Evolutionary conservation across 2,113 vertebrate genomes (phyloP).

Genomic region (Dunckerocampus dactyliophorus): DNA sequence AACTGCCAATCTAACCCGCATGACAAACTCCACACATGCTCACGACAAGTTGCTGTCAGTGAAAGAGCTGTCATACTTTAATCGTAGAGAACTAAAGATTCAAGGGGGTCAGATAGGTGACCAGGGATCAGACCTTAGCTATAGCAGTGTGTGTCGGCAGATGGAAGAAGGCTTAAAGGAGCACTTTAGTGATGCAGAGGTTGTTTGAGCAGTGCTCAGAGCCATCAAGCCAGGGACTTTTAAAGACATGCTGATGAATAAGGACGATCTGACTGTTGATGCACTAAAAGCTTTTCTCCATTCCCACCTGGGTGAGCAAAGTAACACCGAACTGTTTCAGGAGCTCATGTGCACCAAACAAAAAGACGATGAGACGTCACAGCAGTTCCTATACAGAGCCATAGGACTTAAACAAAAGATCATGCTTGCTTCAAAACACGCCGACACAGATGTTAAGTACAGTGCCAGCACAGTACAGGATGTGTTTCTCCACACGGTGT

Average conservation of each 20-base stretch:
- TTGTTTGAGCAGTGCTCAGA: neutral
- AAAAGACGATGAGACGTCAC: neutral
- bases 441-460: neutral
- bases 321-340: constrained; percentile 7
- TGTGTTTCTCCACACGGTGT: neutral
- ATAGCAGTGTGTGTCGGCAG: neutral
- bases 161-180: constrained; percentile 7
- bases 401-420: constrained; percentile 1
- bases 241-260: constrained; percentile 10
- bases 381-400: constrained; percentile 4
- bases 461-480: neutral
- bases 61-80: constrained; percentile 11
- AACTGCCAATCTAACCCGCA: neutral
- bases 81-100: too few species aligned
- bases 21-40: neutral
- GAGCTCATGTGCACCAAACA: constrained; percentile 10
- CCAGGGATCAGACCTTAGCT: neutral
- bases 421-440: neutral
- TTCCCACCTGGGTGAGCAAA: neutral
- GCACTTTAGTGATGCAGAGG: constrained; percentile 2
- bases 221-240: constrained; percentile 3
- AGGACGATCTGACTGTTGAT: neutral
- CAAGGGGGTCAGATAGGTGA: constrained; percentile 18
- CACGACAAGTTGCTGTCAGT: too few species aligned
- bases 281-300: neutral